These are phyloP conservation scores for Burhinus bistriatus DNA, from an alignment of 2,113 vertebrate genomes.

Conservation along the genomic window DNA sequence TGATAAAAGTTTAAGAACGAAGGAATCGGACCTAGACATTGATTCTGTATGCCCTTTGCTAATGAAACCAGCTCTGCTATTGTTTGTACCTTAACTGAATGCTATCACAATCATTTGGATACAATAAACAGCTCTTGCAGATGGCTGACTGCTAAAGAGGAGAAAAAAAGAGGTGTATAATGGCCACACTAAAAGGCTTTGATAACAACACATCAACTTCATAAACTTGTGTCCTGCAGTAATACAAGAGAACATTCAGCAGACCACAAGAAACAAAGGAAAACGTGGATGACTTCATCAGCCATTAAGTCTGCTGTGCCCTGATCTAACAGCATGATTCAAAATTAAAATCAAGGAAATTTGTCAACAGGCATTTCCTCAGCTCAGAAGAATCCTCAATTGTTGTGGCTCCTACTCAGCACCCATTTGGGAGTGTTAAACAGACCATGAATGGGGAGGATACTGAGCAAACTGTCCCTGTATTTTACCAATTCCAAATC, in stretches of 20 bases:
- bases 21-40: neutral
- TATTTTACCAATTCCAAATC: neutral
- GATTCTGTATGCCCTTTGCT: neutral
- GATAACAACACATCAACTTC: slow-evolving; percentile 34
- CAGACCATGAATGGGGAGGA: neutral
- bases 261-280: slow-evolving; percentile 38
- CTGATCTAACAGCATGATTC: slow-evolving; percentile 33
- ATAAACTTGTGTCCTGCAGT: slow-evolving; percentile 32
- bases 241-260: slow-evolving; percentile 42
- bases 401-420: slow-evolving; percentile 8
- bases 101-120: neutral
- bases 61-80: neutral
- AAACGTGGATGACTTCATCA: slow-evolving; percentile 34
- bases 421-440: neutral
- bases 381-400: slow-evolving; percentile 16
- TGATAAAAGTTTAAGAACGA: neutral
- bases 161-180: neutral
- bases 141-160: slow-evolving; percentile 9
- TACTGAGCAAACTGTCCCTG: neutral
- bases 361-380: slow-evolving; percentile 59
- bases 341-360: slow-evolving; percentile 32
- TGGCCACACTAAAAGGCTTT: slow-evolving; percentile 28
- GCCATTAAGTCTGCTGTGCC: slow-evolving; percentile 15
- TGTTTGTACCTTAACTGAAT: neutral
- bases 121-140: slow-evolving; percentile 42